These are phyloP conservation scores for Drosophila mojavensis DNA, from an alignment of 1,140 invertebrate genomes.

Conservation along the genomic window DNA sequence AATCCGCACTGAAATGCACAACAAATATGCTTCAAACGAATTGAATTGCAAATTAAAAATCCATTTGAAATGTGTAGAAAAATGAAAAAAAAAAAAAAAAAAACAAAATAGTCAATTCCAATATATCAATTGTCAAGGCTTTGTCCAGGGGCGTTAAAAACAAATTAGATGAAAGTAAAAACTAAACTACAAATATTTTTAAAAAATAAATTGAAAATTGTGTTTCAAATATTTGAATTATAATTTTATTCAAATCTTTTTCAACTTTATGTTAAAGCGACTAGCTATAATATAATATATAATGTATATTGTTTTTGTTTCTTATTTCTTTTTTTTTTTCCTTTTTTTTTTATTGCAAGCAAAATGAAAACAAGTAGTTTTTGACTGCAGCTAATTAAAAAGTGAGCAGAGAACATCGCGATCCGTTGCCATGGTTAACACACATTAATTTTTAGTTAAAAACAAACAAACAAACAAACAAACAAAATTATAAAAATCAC, in stretches of 20 bases:
- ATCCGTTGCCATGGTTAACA: conserved; percentile 28
- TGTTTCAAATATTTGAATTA: neutral
- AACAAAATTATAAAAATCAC: conserved; percentile 17
- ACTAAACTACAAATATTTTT: neutral
- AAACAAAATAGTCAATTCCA: neutral
- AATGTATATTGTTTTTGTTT: conserved; percentile 11
- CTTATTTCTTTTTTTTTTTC: neutral
- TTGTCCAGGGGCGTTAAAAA: neutral
- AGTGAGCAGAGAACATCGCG: conserved; percentile 8
- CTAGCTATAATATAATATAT: conserved; percentile 34
- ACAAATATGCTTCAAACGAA: conserved; percentile 21
- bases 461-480: neutral
- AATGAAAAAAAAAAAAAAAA: neutral
- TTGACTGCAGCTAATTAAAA: conserved; percentile 36
- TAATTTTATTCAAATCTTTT: neutral
- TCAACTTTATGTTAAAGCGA: conserved; percentile 14
- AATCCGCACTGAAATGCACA: conserved; percentile 18
- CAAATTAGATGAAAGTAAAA: neutral
- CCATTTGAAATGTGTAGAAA: conserved; percentile 18
- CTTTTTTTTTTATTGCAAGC: conserved; percentile 10
- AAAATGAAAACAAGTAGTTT: neutral
- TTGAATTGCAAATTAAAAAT: conserved; percentile 37
- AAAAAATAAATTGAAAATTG: neutral
- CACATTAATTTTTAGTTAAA: conserved; percentile 30
- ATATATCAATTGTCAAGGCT: conserved; percentile 7